Base-by-base conservation (phyloP, 2,888 invertebrate species). In the Aphrophora alni region DNA sequence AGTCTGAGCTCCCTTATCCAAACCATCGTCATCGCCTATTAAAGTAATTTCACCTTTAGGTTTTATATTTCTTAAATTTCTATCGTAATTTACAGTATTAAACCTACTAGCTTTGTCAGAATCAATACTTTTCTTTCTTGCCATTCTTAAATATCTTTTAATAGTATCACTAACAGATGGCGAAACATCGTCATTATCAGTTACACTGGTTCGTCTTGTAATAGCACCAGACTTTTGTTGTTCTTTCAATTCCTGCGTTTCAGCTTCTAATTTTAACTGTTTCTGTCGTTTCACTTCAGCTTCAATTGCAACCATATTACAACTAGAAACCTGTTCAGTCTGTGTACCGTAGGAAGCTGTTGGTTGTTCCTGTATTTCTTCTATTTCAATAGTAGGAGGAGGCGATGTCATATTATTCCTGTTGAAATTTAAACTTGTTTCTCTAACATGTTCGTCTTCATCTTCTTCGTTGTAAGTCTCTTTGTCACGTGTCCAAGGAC, bases 151-250 rank as follows among this genome's bases (percentile, higher is more conserved):
- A 87, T 96, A 96, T 12, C 96, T 90, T 88, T 96, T 96, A 82
- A 96, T 95, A 0, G 95, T 96, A 86, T 96, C 95, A 86, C 95
- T 94, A 28, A 96, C 96, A 0, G 95, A 96, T 82, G 95, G 95
- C 0, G 95, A 95, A 0, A 95, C 93, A 86, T 95, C 95, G 86
- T 95, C 95, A 87, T 95, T 93, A 86, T 95, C 95, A 17, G 95
- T 93, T 87, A 95, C 95, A 85, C 94, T 94, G 85, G 94, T 92
- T 72, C 95, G 91, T 81, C 84, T 73, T 0, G 75, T 68, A 59
- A 77, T 77, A 7, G 77, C 74, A 0, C 72, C 59, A 0, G 75
- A 38, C 5, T 73, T 25, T 10, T 77, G 73, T 0, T 82, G 78
- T 27, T 81, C 82, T 21, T 90, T 89, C 88, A 82, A 85, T 88